Evolutionary conservation across 2,797 vertebrate species (phyloP).

Genomic region (Oryzias dopingdopingensis): DNA sequence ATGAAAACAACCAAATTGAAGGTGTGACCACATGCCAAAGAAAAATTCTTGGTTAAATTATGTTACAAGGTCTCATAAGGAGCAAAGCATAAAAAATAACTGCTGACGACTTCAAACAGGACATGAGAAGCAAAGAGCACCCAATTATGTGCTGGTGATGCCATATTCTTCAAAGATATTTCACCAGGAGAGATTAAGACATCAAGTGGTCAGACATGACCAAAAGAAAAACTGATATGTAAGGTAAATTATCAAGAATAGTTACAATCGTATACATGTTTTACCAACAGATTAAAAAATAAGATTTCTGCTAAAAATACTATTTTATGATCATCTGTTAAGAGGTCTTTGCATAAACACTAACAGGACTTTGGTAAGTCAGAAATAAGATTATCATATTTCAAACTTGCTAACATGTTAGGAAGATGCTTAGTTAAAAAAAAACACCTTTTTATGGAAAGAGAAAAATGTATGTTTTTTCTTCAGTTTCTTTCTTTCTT

Average conservation of each 20-base stretch:
- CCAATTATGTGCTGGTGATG: neutral
- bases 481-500: too few relatives aligned
- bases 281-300: neutral
- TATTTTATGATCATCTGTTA: too few relatives aligned
- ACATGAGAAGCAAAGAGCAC: neutral
- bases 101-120: neutral
- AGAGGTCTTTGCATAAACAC: too few relatives aligned
- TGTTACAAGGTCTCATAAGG: neutral
- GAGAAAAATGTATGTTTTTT: too few relatives aligned
- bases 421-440: too few relatives aligned
- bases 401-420: too few relatives aligned
- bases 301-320: neutral
- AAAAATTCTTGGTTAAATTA: constrained; percentile 2
- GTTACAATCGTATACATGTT: neutral
- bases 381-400: too few relatives aligned
- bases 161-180: neutral
- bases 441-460: too few relatives aligned
- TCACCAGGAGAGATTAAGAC: neutral
- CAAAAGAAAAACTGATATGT: neutral
- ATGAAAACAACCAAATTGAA: neutral
- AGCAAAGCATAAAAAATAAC: neutral
- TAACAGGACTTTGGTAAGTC: too few relatives aligned
- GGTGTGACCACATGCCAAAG: constrained; percentile 4
- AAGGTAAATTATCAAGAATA: neutral
- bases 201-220: neutral